These are phyloP conservation scores for Campoletis raptor DNA, from an alignment of 2,888 invertebrate species.

Conservation along the genomic window DNA sequence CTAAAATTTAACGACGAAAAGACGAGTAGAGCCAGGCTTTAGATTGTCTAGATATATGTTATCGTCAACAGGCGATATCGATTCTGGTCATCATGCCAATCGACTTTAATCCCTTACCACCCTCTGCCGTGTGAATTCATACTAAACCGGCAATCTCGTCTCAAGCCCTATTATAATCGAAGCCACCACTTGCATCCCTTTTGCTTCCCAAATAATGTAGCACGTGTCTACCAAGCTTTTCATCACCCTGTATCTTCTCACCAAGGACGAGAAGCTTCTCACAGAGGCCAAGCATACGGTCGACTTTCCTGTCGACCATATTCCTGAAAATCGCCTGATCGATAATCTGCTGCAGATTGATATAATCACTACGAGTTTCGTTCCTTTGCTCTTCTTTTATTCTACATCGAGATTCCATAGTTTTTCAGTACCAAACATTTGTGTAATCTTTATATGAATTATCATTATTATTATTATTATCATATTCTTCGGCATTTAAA, in stretches of 20 bases:
- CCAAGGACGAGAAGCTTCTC: no score
- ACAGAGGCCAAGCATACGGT: no score
- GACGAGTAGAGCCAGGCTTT: not conserved
- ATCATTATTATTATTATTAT: not conserved
- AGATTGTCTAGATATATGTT: not conserved
- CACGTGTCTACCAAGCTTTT: conserved; percentile 48
- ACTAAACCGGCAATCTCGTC: conserved; percentile 43
- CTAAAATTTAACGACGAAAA: not conserved
- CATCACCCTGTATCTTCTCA: not conserved
- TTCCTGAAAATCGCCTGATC: conserved; percentile 24
- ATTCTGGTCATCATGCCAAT: conserved; percentile 48
- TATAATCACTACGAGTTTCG: conserved; percentile 4
- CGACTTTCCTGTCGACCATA: not conserved
- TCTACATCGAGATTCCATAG: conserved; percentile 23
- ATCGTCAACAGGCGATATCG: conserved; percentile 23
- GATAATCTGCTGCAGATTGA: conserved; percentile 46
- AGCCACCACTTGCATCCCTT: conserved; percentile 7
- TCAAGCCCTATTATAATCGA: conserved; percentile 36
- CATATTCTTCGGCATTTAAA: not conserved
- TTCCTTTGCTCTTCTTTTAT: not conserved
- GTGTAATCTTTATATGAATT: not conserved
- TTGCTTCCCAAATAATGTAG: not conserved
- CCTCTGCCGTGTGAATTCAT: not conserved
- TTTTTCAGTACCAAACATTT: not conserved
- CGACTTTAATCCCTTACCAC: conserved; percentile 52